Conservation (phyloP, 2,797 vertebrate genomes). For the Tarsius wallacei region DNA sequence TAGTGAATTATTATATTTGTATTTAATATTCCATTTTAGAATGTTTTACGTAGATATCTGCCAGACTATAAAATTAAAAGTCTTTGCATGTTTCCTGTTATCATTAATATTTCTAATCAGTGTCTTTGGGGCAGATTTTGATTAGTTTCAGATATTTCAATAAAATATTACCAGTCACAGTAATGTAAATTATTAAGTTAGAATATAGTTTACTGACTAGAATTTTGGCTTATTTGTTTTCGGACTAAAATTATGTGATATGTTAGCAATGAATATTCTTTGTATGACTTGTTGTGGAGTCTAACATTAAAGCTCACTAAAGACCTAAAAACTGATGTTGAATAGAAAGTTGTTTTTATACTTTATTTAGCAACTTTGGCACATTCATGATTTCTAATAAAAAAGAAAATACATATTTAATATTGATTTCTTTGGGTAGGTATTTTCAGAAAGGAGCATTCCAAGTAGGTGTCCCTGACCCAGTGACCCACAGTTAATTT, state of each 20-base stretch:
- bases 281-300: conserved; percentile 1
- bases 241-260: background rate
- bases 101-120: conserved; percentile 44
- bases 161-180: background rate
- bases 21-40: conserved; percentile 53
- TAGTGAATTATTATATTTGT: conserved; percentile 47
- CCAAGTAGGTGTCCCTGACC: background rate
- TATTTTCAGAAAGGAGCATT: background rate
- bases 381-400: background rate
- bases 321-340: background rate
- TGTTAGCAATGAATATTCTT: background rate
- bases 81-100: background rate
- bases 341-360: background rate
- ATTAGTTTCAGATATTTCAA: conserved; percentile 21
- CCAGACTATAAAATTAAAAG: background rate
- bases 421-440: background rate
- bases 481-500: background rate
- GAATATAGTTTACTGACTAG: background rate
- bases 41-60: conserved; percentile 49
- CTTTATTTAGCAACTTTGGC: background rate
- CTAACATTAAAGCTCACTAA: background rate
- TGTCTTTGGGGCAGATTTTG: background rate
- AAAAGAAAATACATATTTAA: background rate
- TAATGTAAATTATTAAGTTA: background rate
- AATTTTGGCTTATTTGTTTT: background rate